Percentiles rank a stretch among this genome's conserved stretches.
Evolutionary conservation across 1,140 invertebrate genomes (phyloP).

Genomic region (Drosophila virilis): DNA sequence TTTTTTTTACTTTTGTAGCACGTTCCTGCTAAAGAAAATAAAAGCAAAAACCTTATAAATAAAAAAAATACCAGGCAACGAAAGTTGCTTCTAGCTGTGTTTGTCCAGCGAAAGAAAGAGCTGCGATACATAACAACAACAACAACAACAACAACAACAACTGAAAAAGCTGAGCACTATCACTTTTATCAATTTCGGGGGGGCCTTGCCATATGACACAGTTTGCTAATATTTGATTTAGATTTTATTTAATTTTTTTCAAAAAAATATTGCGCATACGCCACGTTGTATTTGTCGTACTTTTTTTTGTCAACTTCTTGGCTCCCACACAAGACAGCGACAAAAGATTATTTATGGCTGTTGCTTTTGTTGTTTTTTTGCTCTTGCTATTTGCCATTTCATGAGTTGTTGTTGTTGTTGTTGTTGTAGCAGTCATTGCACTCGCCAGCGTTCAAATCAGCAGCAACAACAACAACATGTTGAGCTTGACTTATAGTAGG

Average conservation of each 20-base stretch:
- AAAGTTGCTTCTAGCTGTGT: constrained; percentile 43
- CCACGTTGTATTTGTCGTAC: constrained; percentile 1
- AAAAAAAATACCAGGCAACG: constrained; percentile 44
- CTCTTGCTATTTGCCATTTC: constrained; percentile 39
- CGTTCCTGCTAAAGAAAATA: constrained; percentile 53
- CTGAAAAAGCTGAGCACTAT: constrained; percentile 38
- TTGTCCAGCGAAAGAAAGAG: constrained; percentile 34
- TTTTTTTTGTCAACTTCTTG: background rate
- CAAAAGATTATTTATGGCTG: constrained; percentile 34
- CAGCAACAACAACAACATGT: constrained; percentile 26
- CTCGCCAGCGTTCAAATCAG: constrained; percentile 48
- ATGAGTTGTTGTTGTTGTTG: constrained; percentile 12
- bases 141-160: background rate
- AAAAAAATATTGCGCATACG: constrained; percentile 32
- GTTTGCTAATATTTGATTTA: constrained; percentile 14
- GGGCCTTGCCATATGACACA: constrained; percentile 37
- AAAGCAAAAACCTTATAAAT: constrained; percentile 39
- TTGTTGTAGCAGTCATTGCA: constrained; percentile 72
- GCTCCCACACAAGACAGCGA: constrained; percentile 25
- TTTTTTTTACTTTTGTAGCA: constrained; percentile 35
- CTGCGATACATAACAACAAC: constrained; percentile 27
- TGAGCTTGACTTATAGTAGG: constrained; percentile 34
- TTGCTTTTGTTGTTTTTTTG: constrained; percentile 25
- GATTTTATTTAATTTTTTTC: constrained; percentile 5
- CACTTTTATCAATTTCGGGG: constrained; percentile 51